phyloP scores from a whole-genome alignment of 2,797 vertebrate genomes.

The Acrossocheilus fasciatus region DNA sequence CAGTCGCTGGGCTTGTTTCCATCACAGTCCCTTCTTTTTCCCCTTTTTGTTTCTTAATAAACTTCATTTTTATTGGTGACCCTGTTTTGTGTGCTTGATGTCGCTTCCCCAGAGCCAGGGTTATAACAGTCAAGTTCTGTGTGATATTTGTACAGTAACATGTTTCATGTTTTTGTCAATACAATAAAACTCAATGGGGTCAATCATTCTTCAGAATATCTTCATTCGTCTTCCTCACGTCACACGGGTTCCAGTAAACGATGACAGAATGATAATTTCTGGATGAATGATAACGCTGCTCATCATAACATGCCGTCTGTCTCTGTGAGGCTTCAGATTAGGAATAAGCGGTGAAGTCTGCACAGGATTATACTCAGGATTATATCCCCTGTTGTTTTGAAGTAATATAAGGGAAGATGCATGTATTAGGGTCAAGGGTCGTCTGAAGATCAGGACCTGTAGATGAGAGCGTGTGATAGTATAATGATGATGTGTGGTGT shows the following conservation, averaged over 20 bases:
- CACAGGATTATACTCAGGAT: slow-evolving; percentile 73
- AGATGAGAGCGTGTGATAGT: not conserved
- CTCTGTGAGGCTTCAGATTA: slow-evolving; percentile 66
- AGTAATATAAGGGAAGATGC: not conserved
- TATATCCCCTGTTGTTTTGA: slow-evolving; percentile 66
- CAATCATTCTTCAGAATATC: not conserved
- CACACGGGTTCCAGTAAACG: not conserved
- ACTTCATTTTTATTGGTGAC: no score
- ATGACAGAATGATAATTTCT: not conserved
- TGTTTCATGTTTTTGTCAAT: not conserved
- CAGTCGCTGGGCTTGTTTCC: no score
- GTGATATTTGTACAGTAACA: not conserved
- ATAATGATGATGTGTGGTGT: not conserved
- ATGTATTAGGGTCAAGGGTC: slow-evolving; percentile 23
- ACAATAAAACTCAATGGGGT: no score
- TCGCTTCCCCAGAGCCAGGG: no score
- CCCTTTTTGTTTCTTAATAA: no score
- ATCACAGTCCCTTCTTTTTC: no score
- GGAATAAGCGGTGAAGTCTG: slow-evolving; percentile 61
- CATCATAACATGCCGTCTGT: slow-evolving; percentile 64
- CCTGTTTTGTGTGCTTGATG: no score
- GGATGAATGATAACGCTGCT: not conserved
- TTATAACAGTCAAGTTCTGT: not conserved
- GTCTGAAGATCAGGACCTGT: not conserved
- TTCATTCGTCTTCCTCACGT: not conserved